These are phyloP conservation scores for Lagocephalus sceleratus DNA, from an alignment of 2,797 vertebrate genomes.

Conservation along the genomic window DNA sequence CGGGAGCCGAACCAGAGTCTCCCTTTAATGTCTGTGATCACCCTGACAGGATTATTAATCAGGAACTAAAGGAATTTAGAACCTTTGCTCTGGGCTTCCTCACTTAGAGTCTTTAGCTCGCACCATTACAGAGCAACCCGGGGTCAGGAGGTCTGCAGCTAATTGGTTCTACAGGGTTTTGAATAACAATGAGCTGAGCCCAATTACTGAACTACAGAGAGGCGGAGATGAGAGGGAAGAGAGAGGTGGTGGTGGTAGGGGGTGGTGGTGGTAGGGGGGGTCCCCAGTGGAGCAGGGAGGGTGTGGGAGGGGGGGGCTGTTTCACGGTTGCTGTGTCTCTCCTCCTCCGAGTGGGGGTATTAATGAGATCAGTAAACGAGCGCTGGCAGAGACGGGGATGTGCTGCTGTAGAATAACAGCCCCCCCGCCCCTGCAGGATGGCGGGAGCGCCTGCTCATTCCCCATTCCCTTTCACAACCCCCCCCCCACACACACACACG, in stretches of 20 bases:
- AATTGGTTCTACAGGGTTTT: conserved; percentile 86
- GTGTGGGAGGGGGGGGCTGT: conserved; percentile 41
- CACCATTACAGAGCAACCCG: conserved; percentile 75
- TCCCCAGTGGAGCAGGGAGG: conserved; percentile 60
- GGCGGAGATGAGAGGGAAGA: conserved; percentile 58
- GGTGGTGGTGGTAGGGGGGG: conserved; percentile 28
- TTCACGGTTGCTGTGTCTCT: conserved; percentile 64
- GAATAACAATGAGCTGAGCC: conserved; percentile 78
- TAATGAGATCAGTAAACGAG: conserved; percentile 86
- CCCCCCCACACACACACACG: too few species aligned
- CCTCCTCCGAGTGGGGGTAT: conserved; percentile 69
- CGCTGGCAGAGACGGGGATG: conserved; percentile 77
- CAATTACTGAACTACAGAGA: conserved; percentile 80
- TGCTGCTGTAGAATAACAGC: conserved; percentile 70
- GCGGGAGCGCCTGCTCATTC: conserved; percentile 73
- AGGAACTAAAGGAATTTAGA: conserved; percentile 89
- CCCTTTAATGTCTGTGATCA: conserved; percentile 92
- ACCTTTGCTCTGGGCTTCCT: conserved; percentile 82
- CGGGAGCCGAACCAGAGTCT: conserved; percentile 77
- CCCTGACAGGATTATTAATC: conserved; percentile 96
- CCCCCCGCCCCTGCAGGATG: conserved; percentile 69
- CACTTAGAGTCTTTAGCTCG: conserved; percentile 77
- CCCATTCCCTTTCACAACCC: conserved; percentile 86
- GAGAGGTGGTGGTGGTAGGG: conserved; percentile 16
- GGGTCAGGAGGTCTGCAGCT: conserved; percentile 79